phyloP scores from a whole-genome alignment of 2,113 vertebrate species.

The Oreochromis niloticus region DNA sequence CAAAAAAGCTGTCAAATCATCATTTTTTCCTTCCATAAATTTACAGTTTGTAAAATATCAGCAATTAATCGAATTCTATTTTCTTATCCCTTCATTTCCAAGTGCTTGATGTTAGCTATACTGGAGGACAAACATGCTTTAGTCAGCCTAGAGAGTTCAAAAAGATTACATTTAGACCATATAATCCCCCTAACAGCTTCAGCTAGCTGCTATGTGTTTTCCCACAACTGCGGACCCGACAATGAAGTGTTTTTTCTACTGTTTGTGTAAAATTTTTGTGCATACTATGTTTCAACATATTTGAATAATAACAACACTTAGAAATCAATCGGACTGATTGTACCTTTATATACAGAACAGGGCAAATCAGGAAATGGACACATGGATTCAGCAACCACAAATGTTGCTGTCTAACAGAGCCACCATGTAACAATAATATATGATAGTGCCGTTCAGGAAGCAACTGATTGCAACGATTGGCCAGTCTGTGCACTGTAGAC shows the following conservation, averaged over 20 bases:
- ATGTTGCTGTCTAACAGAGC: not conserved
- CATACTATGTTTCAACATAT: not conserved
- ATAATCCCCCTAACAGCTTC: not conserved
- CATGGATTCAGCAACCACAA: not conserved
- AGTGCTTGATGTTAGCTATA: not conserved
- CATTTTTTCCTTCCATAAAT: not conserved
- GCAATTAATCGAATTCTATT: not conserved
- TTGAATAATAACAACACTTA: not conserved
- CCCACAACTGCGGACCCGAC: not conserved
- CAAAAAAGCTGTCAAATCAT: not conserved
- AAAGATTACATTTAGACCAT: not conserved
- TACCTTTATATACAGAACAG: not conserved
- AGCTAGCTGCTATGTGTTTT: not conserved
- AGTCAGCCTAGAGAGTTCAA: not conserved
- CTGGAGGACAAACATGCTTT: not conserved
- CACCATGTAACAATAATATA: not conserved
- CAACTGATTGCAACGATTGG: not conserved
- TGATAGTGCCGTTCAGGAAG: not conserved
- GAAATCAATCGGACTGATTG: not conserved
- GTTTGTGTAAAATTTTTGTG: not conserved
- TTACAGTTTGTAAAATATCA: not conserved
- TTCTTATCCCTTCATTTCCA: not conserved
- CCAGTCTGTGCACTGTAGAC: not conserved
- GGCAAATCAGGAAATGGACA: not conserved
- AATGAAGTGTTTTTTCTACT: not conserved